These are phyloP conservation scores for Glyptemys insculpta DNA, from an alignment of 2,797 vertebrate species.

Conservation along the genomic window DNA sequence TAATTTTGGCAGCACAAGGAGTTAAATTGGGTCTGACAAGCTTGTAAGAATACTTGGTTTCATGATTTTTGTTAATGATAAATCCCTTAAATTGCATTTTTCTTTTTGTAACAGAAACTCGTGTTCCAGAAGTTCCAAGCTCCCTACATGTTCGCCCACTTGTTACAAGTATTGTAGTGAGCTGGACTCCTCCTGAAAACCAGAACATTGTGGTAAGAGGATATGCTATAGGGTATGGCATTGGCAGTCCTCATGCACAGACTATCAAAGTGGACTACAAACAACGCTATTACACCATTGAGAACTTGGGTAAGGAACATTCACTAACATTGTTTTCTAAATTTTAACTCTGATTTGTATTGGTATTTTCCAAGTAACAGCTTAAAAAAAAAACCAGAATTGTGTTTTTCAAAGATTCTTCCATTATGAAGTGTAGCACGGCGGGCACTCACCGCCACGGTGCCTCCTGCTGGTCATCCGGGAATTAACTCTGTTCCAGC, in stretches of 20 bases:
- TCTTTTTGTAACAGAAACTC: constrained; percentile 85
- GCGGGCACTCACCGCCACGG: too few species aligned
- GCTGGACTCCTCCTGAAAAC: constrained; percentile 98
- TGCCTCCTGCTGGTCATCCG: too few species aligned
- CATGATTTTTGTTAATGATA: background rate
- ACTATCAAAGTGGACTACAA: constrained; percentile 98
- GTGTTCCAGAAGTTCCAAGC: constrained; percentile 95
- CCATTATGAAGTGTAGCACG: background rate
- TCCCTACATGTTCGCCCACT: constrained; percentile 95
- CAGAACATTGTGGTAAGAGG: constrained; percentile 98
- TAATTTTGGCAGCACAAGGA: background rate
- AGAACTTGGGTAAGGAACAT: constrained; percentile 89
- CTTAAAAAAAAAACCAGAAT: background rate
- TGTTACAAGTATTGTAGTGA: constrained; percentile 97
- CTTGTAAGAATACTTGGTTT: fast-evolving
- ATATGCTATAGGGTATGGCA: constrained; percentile 94
- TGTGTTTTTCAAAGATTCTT: background rate
- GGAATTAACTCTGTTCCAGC: too few species aligned
- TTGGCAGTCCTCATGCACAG: constrained; percentile 96
- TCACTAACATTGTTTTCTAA: fast-evolving
- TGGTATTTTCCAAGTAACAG: background rate
- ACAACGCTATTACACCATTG: constrained; percentile 98
- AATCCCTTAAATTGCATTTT: background rate
- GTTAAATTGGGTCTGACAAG: background rate
- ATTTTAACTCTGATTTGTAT: background rate